Evolutionary conservation across 2,888 invertebrate species (phyloP).

Genomic region (Ophion ellenae): DNA sequence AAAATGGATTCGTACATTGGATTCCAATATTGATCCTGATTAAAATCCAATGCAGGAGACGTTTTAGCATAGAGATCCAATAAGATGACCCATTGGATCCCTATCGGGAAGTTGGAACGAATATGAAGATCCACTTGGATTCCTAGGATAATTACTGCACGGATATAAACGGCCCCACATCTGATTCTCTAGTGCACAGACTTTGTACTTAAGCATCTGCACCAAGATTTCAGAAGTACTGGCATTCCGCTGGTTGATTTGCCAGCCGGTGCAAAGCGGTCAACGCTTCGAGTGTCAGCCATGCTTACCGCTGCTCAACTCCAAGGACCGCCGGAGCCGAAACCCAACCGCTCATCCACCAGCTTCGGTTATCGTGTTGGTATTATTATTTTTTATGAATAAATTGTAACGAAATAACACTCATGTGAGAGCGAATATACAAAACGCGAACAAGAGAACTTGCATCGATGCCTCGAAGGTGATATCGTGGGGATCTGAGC

Average conservation of each 20-base stretch:
- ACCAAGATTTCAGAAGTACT: background rate
- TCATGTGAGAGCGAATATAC: conserved; percentile 57
- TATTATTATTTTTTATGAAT: conserved; percentile 73
- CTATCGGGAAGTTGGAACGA: no score
- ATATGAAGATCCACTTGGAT: no score
- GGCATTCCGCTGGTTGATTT: background rate
- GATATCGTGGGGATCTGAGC: conserved; percentile 40
- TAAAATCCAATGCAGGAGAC: no score
- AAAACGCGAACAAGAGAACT: conserved; percentile 49
- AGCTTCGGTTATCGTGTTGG: no score
- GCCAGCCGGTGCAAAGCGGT: background rate
- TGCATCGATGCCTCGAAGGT: conserved; percentile 49
- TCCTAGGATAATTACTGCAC: background rate
- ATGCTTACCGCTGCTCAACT: background rate
- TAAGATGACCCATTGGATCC: no score
- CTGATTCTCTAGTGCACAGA: background rate
- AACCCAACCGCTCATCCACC: background rate
- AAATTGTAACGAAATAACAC: conserved; percentile 78
- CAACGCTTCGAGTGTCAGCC: background rate
- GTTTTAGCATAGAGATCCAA: no score
- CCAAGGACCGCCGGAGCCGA: background rate
- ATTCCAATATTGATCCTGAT: no score
- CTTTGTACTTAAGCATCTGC: background rate
- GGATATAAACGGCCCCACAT: background rate
- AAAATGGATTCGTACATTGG: no score